These are phyloP conservation scores for Notothenia rossii DNA, from an alignment of 2,113 vertebrate genomes.

Conservation along the genomic window DNA sequence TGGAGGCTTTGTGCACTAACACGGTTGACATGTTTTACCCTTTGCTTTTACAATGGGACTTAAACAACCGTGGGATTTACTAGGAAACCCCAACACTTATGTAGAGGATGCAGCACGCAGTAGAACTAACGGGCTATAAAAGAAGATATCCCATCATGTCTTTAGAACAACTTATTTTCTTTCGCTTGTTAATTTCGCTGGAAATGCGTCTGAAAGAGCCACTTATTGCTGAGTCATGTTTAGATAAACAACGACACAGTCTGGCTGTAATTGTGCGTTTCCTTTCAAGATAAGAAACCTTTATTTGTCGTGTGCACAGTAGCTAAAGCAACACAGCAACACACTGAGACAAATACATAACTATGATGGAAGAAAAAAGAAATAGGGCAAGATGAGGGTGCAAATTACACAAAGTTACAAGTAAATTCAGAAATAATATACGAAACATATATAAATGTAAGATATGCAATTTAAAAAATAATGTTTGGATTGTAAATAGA, in stretches of 20 bases:
- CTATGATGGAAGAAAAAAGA: no score
- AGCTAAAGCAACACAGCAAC: no score
- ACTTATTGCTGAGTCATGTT: slow-evolving; percentile 60
- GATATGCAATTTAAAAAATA: no score
- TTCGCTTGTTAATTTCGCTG: neutral
- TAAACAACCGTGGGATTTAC: neutral
- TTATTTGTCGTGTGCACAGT: no score
- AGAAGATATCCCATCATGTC: neutral
- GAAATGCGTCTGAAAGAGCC: slow-evolving; percentile 16
- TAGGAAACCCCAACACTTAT: neutral
- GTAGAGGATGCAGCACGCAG: neutral
- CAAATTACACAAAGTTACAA: no score
- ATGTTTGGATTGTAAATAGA: no score
- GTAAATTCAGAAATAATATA: no score
- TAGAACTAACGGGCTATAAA: neutral
- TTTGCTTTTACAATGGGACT: slow-evolving; percentile 5
- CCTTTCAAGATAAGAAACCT: neutral
- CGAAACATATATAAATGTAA: no score
- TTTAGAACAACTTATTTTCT: neutral
- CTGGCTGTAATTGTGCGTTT: slow-evolving; percentile 32
- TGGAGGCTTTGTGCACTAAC: slow-evolving; percentile 19
- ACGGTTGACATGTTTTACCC: slow-evolving; percentile 11
- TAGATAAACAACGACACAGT: slow-evolving; percentile 17
- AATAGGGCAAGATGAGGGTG: no score
- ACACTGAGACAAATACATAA: no score